Conservation (phyloP, 2,797 vertebrate genomes). For the Hydrocynus forskahlii region DNA sequence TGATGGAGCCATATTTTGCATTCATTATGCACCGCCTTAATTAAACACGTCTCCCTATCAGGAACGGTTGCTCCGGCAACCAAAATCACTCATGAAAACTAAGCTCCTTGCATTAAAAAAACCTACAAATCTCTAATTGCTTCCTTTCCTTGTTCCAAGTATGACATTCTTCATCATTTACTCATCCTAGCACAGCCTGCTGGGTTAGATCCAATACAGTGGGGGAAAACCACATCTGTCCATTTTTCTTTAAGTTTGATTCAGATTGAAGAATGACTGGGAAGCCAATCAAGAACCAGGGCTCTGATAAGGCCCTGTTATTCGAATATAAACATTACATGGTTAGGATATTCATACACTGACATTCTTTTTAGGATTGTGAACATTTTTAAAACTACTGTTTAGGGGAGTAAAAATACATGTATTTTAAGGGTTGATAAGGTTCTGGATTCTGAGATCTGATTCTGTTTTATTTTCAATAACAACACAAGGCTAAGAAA, state of each 20-base stretch:
- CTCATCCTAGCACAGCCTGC: background rate
- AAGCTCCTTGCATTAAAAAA: conserved; percentile 23
- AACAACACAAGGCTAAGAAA: background rate
- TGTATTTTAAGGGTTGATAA: no score
- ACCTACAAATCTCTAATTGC: background rate
- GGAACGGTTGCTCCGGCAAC: conserved; percentile 77
- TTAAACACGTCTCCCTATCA: conserved; percentile 61
- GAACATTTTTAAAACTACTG: background rate
- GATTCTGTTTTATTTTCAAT: background rate
- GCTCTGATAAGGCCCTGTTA: background rate
- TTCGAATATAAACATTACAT: no score
- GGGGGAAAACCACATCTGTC: background rate
- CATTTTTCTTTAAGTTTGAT: background rate
- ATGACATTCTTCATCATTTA: background rate
- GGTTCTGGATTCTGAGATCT: background rate
- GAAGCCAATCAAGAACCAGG: background rate
- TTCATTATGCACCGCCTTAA: conserved; percentile 61
- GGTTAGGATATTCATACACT: background rate
- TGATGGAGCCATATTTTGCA: conserved; percentile 57
- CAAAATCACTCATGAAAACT: conserved; percentile 55
- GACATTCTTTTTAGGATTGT: background rate
- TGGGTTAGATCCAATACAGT: background rate
- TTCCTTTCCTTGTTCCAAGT: conserved; percentile 1
- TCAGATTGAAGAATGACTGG: background rate
- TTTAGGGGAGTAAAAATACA: background rate